Conservation (phyloP, 2,113 vertebrate genomes). For the Pelodiscus sinensis region DNA sequence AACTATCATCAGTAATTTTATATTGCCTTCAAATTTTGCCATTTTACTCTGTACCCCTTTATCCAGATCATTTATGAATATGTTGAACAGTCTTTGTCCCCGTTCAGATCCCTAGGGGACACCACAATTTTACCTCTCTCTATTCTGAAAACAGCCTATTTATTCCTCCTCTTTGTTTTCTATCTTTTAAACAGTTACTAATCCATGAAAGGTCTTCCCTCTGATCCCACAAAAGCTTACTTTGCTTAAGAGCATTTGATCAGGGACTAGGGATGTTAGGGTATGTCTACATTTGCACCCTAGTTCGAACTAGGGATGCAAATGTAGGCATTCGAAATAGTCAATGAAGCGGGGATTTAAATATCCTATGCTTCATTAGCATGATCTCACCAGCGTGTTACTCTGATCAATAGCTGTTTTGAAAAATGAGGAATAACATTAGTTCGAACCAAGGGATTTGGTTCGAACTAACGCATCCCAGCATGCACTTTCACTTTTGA, state of each 20-base stretch:
- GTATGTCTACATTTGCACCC: no score
- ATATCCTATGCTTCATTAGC: no score
- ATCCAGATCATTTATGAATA: neutral
- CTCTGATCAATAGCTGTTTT: no score
- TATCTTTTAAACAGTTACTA: neutral
- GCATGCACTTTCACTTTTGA: no score
- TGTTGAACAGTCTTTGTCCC: neutral
- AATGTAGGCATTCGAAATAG: no score
- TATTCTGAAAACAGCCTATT: neutral
- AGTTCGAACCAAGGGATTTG: no score
- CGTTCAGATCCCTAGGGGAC: neutral
- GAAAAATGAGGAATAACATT: no score
- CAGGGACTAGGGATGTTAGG: neutral
- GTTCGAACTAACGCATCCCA: no score
- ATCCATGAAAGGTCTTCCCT: neutral
- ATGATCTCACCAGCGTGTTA: no score
- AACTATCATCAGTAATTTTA: neutral
- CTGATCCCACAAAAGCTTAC: neutral
- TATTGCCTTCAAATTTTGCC: neutral
- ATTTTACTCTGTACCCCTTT: neutral
- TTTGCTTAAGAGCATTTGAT: neutral
- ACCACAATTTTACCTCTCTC: neutral
- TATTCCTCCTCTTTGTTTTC: neutral
- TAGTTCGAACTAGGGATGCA: no score
- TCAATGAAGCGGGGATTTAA: no score